Percentiles rank a stretch among this genome's conserved stretches.
Conservation (phyloP, 2,888 invertebrate species). For the Ormia ochracea region DNA sequence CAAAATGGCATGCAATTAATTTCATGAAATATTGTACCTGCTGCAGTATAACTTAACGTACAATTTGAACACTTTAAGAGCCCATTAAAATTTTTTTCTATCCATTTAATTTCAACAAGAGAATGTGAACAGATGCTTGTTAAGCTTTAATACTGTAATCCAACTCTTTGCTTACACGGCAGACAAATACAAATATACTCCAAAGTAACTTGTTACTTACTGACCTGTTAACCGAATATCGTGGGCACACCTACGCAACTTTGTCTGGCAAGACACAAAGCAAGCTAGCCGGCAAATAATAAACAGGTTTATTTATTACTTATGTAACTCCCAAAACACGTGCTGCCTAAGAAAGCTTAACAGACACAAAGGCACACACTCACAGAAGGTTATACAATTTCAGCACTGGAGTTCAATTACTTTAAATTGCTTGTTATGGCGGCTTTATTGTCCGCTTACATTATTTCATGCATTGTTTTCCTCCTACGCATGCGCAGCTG, state of each 20-base stretch:
- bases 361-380: background rate
- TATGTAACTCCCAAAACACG: constrained; percentile 33
- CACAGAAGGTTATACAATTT: background rate
- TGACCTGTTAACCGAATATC: constrained; percentile 41
- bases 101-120: too few species aligned
- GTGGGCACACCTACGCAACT: constrained; percentile 47
- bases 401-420: constrained; percentile 4
- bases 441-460: constrained; percentile 5
- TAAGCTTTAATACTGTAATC: background rate
- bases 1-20: too few species aligned
- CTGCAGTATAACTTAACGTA: too few species aligned
- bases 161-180: background rate
- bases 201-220: constrained; percentile 34
- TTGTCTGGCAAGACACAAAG: background rate
- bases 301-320: constrained; percentile 37
- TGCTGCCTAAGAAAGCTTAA: constrained; percentile 18
- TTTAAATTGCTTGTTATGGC: constrained; percentile 34
- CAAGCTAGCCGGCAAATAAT: background rate
- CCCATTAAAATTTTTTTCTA: too few species aligned
- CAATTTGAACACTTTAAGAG: too few species aligned
- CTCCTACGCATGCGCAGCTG: constrained; percentile 48
- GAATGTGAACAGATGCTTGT: too few species aligned
- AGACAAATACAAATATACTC: background rate
- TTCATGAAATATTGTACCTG: too few species aligned
- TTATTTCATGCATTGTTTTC: background rate